Evolutionary conservation across 2,113 vertebrate species (phyloP).

Genomic region (Gallinago jamesoni): DNA sequence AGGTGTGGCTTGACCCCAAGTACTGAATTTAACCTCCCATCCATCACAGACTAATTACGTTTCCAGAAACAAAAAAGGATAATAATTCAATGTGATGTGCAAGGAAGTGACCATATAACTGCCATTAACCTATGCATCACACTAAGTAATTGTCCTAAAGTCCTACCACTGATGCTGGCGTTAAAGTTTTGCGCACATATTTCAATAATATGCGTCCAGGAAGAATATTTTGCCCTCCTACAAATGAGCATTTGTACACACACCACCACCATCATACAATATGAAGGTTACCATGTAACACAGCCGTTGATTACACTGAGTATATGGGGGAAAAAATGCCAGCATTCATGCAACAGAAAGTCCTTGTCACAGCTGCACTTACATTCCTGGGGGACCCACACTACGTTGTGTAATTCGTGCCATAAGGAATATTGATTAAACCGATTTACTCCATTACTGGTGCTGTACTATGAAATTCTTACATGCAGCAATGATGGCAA

Average conservation of each 20-base stretch:
- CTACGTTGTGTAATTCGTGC: not conserved
- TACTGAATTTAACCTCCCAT: constrained; percentile 35
- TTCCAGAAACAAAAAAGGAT: constrained; percentile 13
- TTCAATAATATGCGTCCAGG: not conserved
- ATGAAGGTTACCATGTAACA: not conserved
- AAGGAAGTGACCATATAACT: constrained; percentile 26
- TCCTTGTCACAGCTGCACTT: not conserved
- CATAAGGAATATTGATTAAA: not conserved
- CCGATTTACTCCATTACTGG: not conserved
- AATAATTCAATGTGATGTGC: constrained; percentile 37
- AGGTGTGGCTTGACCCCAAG: constrained; percentile 6
- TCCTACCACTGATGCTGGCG: not conserved
- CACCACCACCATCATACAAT: not conserved
- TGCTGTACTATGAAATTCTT: constrained; percentile 16
- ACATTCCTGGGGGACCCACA: not conserved
- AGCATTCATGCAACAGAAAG: not conserved
- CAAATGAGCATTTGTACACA: not conserved
- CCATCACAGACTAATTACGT: constrained; percentile 41
- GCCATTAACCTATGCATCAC: constrained; percentile 23
- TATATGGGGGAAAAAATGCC: not conserved
- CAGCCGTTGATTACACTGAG: not conserved
- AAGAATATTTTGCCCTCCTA: not conserved
- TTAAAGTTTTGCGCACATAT: not conserved
- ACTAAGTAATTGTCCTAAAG: not conserved
- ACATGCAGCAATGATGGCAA: not conserved